A percentile compares a stretch with the other conserved stretches of the same genome.
Evolutionary conservation across 2,797 vertebrate genomes (phyloP).

Genomic region (Brotula barbata): DNA sequence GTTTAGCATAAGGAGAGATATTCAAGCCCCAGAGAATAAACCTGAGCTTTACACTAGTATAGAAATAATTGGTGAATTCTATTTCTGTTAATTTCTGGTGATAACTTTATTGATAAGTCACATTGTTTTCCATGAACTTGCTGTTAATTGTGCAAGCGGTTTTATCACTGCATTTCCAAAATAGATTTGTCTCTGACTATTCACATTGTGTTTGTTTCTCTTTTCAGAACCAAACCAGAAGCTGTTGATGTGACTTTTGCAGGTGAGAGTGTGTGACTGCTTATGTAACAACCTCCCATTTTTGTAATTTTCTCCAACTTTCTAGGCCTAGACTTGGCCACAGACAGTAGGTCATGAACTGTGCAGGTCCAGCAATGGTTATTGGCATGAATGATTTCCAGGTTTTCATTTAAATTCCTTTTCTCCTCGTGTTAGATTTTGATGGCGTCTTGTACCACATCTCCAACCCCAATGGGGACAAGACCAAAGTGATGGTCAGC

Average conservation of each 20-base stretch:
- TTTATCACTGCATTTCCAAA: too few species aligned
- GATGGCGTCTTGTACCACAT: slow-evolving; percentile 99
- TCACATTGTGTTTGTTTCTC: slow-evolving; percentile 10
- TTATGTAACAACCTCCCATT: too few species aligned
- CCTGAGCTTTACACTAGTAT: background rate
- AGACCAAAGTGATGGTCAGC: slow-evolving; percentile 99
- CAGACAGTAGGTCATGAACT: too few species aligned
- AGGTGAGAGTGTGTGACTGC: slow-evolving; percentile 77
- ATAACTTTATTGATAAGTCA: too few species aligned
- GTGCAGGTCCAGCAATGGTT: too few species aligned
- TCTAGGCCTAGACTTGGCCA: too few species aligned
- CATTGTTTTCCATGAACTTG: too few species aligned
- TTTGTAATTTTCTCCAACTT: too few species aligned
- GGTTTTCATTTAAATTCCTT: background rate
- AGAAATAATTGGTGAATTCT: background rate
- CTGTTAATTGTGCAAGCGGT: too few species aligned
- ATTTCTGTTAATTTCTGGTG: too few species aligned
- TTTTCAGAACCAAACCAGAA: slow-evolving; percentile 94
- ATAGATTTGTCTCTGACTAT: too few species aligned
- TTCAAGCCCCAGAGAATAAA: too few species aligned
- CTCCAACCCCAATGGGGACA: slow-evolving; percentile 97
- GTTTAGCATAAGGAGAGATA: background rate
- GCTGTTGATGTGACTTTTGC: slow-evolving; percentile 98
- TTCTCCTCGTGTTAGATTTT: slow-evolving; percentile 81
- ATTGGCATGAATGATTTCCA: background rate